Percentiles rank a stretch among this genome's conserved stretches.
phyloP scores from a whole-genome alignment of 2,797 vertebrate genomes.

The Adrianichthys oophorus region DNA sequence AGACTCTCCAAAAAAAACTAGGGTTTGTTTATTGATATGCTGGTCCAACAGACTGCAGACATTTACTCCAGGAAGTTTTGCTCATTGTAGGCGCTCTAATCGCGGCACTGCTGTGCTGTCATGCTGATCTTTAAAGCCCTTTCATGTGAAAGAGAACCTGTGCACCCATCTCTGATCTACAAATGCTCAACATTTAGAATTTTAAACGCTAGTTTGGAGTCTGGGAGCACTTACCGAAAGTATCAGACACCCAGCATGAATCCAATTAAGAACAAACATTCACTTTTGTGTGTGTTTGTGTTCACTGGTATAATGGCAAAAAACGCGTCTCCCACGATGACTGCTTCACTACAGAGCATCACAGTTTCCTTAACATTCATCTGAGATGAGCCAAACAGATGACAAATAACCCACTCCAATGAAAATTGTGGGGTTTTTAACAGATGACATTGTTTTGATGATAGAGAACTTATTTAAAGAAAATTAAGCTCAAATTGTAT shows the following conservation, averaged over 20 bases:
- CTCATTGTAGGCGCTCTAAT: no score
- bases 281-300: conserved; percentile 6
- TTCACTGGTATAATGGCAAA: conserved; percentile 23
- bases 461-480: no score
- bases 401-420: no score
- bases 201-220: conserved; percentile 9
- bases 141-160: neutral
- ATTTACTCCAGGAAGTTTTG: neutral
- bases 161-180: neutral
- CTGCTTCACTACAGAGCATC: conserved; percentile 56
- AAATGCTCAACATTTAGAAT: neutral
- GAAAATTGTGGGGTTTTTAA: no score
- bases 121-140: conserved; percentile 3
- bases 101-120: neutral
- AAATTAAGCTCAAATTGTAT: no score
- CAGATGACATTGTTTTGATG: no score
- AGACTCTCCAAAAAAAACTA: neutral
- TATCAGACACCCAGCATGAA: conserved; percentile 31
- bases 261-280: conserved; percentile 37
- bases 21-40: no score
- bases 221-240: conserved; percentile 12
- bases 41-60: no score
- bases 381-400: conserved; percentile 49
- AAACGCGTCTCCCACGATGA: conserved; percentile 40
- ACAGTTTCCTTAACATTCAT: conserved; percentile 53